phyloP scores from a whole-genome alignment of 1,140 invertebrate genomes.

The Lasioglossum baleicum region DNA sequence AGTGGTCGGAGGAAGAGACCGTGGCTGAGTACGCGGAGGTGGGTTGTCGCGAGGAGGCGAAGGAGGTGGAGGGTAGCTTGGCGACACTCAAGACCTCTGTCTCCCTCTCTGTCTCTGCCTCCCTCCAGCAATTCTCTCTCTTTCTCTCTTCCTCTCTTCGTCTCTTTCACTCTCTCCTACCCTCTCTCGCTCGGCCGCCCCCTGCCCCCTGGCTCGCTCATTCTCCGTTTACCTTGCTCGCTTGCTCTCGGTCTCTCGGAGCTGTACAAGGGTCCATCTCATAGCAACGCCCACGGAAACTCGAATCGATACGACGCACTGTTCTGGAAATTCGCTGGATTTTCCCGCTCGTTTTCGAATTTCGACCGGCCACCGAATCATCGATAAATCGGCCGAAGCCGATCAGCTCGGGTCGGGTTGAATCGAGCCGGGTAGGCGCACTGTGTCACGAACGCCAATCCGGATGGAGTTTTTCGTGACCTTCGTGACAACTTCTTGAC shows the following conservation, averaged over 20 bases:
- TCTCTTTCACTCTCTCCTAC: background rate
- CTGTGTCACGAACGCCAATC: no score
- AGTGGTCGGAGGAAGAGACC: conserved; percentile 26
- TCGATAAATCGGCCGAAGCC: background rate
- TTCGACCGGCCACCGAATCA: conserved; percentile 46
- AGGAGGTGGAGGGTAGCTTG: conserved; percentile 76
- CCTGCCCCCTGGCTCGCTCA: conserved; percentile 5
- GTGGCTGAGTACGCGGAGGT: conserved; percentile 42
- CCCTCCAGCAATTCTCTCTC: conserved; percentile 47
- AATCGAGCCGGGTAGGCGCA: no score
- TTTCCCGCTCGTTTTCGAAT: conserved; percentile 74
- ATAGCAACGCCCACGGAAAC: conserved; percentile 81
- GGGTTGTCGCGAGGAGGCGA: conserved; percentile 64
- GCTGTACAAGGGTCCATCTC: conserved; percentile 80
- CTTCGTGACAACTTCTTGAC: no score
- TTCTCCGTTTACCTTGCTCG: conserved; percentile 36
- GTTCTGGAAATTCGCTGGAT: conserved; percentile 77
- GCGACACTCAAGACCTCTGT: conserved; percentile 79
- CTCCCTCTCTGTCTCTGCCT: background rate
- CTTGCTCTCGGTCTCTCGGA: conserved; percentile 47
- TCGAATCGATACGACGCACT: conserved; percentile 80
- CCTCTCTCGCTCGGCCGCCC: conserved; percentile 33
- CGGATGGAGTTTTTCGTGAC: no score
- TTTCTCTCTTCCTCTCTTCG: conserved; percentile 23
- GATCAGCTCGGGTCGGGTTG: background rate